Conservation (phyloP, 1,140 invertebrate species). For the Mya arenaria region DNA sequence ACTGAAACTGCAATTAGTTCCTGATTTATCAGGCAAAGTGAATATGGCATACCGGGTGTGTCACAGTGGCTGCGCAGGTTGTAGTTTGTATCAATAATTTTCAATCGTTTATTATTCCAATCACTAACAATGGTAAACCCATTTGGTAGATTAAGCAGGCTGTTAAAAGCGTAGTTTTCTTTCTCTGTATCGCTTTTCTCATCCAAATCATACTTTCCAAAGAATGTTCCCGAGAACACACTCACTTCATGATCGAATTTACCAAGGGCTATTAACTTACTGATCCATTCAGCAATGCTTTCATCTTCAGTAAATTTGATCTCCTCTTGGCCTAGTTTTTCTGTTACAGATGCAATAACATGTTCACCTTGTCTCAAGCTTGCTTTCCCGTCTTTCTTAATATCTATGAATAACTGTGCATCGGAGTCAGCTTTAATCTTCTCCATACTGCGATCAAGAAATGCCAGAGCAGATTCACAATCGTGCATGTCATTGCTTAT, state of each 20-base stretch:
- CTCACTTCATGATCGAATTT: constrained; percentile 42
- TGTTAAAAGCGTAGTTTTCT: constrained; percentile 39
- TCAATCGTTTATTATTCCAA: constrained; percentile 38
- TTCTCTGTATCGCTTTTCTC: constrained; percentile 27
- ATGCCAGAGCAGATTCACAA: constrained; percentile 10
- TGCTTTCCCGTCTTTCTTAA: constrained; percentile 21
- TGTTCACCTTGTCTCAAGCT: constrained; percentile 6
- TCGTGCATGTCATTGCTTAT: constrained; percentile 21
- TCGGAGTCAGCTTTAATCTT: constrained; percentile 33
- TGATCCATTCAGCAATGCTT: constrained; percentile 35
- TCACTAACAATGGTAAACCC: constrained; percentile 26
- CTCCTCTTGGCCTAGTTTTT: constrained; percentile 22
- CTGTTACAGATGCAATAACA: constrained; percentile 5
- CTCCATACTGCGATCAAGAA: constrained; percentile 28
- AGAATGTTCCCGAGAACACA: constrained; percentile 2
- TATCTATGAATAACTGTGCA: constrained; percentile 29
- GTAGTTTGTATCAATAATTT: constrained; percentile 18
- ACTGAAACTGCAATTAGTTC: constrained; percentile 11
- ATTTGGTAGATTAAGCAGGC: constrained; percentile 22
- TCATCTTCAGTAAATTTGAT: constrained; percentile 39
- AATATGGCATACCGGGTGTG: constrained; percentile 26
- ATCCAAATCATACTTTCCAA: constrained; percentile 34
- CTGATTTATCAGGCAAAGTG: not conserved
- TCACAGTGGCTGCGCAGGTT: constrained; percentile 28
- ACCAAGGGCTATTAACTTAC: constrained; percentile 13